A percentile compares a stretch with the other conserved stretches of the same genome.
Conservation (phyloP, 2,797 vertebrate genomes). For the Sebastes cheni region DNA sequence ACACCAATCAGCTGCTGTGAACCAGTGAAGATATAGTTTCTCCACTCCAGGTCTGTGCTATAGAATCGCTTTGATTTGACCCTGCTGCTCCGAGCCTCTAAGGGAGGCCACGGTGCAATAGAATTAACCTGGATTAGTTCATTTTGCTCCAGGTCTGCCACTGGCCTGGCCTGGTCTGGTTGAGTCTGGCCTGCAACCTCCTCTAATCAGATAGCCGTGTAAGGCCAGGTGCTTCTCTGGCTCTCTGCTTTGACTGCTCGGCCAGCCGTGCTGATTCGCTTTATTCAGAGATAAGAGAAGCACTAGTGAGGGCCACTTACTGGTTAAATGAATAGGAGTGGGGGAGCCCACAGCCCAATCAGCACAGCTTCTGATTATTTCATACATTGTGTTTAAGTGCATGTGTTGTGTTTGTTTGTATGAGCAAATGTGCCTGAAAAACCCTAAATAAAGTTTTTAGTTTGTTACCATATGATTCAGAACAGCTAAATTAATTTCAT, state of each 20-base stretch:
- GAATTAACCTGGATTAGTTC: conserved; percentile 79
- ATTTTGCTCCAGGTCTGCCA: conserved; percentile 67
- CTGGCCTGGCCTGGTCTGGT: conserved; percentile 62
- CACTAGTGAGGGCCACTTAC: conserved; percentile 65
- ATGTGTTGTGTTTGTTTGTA: conserved; percentile 6
- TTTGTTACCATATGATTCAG: not conserved
- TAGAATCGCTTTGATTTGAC: conserved; percentile 73
- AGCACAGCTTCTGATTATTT: conserved; percentile 45
- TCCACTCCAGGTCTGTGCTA: conserved; percentile 39
- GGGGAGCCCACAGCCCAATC: conserved; percentile 44
- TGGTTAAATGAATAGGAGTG: conserved; percentile 49
- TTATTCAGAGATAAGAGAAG: conserved; percentile 74
- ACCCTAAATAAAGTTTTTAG: not conserved
- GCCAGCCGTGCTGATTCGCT: conserved; percentile 71
- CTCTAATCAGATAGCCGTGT: conserved; percentile 79
- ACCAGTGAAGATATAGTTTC: conserved; percentile 38
- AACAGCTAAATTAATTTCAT: not conserved
- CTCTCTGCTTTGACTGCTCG: conserved; percentile 72
- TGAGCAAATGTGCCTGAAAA: not conserved
- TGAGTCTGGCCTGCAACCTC: conserved; percentile 76
- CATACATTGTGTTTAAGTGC: not conserved
- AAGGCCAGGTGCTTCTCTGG: conserved; percentile 80
- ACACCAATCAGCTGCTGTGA: conserved; percentile 51
- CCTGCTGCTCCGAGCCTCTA: conserved; percentile 56
- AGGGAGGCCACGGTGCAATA: conserved; percentile 70